These are phyloP conservation scores for Lamellibrachia satsuma DNA, from an alignment of 2,888 invertebrate genomes.

Conservation along the genomic window DNA sequence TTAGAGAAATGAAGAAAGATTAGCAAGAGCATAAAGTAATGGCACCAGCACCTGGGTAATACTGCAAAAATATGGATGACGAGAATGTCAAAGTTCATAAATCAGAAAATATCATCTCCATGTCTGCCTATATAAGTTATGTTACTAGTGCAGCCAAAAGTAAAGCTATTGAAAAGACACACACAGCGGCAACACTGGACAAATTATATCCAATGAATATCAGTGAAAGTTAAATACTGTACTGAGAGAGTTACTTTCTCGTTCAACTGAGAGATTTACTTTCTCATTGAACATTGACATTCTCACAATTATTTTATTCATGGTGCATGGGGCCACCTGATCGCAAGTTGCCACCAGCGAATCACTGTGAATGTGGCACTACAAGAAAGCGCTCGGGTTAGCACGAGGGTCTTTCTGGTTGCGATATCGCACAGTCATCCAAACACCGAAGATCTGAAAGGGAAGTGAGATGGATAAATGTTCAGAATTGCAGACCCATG, in stretches of 20 bases:
- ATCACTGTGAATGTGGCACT: slow-evolving; percentile 55
- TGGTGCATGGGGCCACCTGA: neutral
- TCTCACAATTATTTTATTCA: neutral
- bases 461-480: neutral
- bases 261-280: neutral
- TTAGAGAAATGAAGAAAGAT: neutral
- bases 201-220: neutral
- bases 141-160: neutral
- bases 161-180: neutral
- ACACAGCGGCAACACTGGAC: neutral
- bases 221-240: neutral
- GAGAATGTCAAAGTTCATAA: neutral
- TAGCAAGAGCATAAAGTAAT: neutral
- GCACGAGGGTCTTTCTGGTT: slow-evolving; percentile 98
- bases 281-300: neutral
- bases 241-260: neutral
- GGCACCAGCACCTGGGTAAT: neutral
- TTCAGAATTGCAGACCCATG: neutral
- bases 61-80: neutral
- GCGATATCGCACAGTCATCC: slow-evolving; percentile 95
- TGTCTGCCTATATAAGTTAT: neutral
- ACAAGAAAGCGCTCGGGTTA: slow-evolving; percentile 96
- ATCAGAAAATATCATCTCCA: neutral
- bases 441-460: slow-evolving; percentile 93
- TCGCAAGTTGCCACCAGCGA: neutral